Conservation (phyloP, 1,140 invertebrate species). For the Tenebrio molitor region DNA sequence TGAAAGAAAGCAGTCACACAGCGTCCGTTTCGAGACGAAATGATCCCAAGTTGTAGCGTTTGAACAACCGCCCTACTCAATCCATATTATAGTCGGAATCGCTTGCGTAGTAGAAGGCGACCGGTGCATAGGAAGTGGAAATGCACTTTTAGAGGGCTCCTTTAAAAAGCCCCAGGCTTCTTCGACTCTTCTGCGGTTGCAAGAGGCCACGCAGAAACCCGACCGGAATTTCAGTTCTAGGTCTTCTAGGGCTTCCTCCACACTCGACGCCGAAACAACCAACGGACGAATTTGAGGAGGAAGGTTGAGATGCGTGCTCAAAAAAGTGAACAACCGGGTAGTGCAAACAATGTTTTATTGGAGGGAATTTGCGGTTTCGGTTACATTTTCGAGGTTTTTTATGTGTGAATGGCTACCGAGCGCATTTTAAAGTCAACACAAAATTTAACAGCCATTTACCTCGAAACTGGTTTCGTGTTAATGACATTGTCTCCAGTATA, state of each 20-base stretch:
- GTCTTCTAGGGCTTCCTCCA: background rate
- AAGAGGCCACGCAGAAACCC: too few relatives aligned
- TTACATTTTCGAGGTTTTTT: too few relatives aligned
- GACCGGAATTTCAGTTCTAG: too few relatives aligned
- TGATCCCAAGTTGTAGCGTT: constrained; percentile 28
- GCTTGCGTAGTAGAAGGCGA: constrained; percentile 31
- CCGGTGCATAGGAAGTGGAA: constrained; percentile 37
- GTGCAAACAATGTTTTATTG: too few relatives aligned
- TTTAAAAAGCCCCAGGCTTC: too few relatives aligned
- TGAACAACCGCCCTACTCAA: constrained; percentile 34
- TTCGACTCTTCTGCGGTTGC: too few relatives aligned
- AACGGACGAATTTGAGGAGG: too few relatives aligned
- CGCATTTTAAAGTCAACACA: too few relatives aligned
- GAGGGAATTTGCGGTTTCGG: too few relatives aligned
- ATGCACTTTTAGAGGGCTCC: constrained; percentile 7
- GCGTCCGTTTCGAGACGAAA: constrained; percentile 16
- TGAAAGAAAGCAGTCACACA: constrained; percentile 18
- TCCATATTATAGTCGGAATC: constrained; percentile 26
- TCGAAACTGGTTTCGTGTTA: constrained; percentile 29
- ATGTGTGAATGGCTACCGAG: too few relatives aligned
- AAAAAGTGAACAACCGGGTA: too few relatives aligned
- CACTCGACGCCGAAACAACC: background rate
- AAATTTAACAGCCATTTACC: constrained; percentile 7
- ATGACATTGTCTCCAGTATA: constrained; percentile 12
- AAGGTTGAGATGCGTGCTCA: too few relatives aligned